Base-by-base conservation (phyloP, 2,888 invertebrate genomes). In the Lagria hirta region DNA sequence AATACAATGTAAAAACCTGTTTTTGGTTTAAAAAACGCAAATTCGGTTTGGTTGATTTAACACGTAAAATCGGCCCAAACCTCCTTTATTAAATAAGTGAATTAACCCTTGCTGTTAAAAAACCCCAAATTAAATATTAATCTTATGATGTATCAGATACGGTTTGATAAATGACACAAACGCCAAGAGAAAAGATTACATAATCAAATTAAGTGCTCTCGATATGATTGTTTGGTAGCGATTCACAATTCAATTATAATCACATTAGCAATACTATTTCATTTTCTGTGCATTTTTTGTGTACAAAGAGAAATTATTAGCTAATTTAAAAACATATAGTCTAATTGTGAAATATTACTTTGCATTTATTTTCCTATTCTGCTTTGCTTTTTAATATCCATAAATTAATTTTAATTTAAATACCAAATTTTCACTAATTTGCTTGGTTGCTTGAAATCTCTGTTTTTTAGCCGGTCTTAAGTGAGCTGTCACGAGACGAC, bases 81-180 rank as follows among this genome's bases (percentile, higher is more conserved):
- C 13, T 36, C 4, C 26, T 26, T 11, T 28, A 21, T 28, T 21
- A 28, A 27, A 37, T 36, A 36, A 37, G 28, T 20, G 21, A 37
- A 37, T 28, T 27, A 37, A 21, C 21, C 21, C 37, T 28, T 28
- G 28, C 26, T 28, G 28, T 26, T 33, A 37, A 37, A 28, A 36
- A 37, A 24, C 37, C 27, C 27, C 27, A 28, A 37, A 28, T 37
- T 37, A 28, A 28, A 37, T 37, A 37, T 37, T 37, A 37, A 37
- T 37, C 28, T 28, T 11, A 21, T 28, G 16, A 37, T 37, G 35
- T 35, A 37, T 28, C 37, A 28, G 37, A 37, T 37, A 37, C 28
- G 11, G 22, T 34, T 43, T 35, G 28, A 43, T 36, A 29, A 43
- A 43, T 43, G 23, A 24, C 18, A 24, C 23, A 30, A 38, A 38